These are phyloP conservation scores for Gonatopus flavifemur DNA, from an alignment of 1,140 invertebrate genomes.

Conservation along the genomic window DNA sequence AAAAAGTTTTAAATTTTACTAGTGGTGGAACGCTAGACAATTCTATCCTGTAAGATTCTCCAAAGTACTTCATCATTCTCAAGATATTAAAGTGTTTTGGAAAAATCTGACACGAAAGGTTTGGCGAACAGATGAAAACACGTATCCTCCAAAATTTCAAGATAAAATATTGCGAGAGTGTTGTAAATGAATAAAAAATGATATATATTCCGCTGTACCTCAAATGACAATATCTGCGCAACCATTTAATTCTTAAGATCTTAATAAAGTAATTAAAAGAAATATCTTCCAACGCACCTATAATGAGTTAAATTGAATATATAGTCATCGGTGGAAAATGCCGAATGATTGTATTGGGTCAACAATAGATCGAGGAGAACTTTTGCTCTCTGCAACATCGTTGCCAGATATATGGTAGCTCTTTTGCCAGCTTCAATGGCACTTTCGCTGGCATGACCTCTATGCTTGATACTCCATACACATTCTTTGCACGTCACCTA, in stretches of 20 bases:
- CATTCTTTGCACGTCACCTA: conserved; percentile 50
- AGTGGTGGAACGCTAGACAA: no score
- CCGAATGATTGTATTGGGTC: conserved; percentile 31
- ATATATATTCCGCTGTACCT: conserved; percentile 13
- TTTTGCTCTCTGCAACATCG: conserved; percentile 36
- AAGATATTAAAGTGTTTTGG: no score
- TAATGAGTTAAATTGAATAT: neutral
- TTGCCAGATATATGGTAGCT: conserved; percentile 28
- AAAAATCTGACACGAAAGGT: no score
- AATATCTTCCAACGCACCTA: conserved; percentile 19
- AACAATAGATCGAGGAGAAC: conserved; percentile 38
- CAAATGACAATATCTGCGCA: conserved; percentile 30
- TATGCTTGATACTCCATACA: conserved; percentile 43
- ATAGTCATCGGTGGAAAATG: conserved; percentile 13
- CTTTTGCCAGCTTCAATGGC: conserved; percentile 40
- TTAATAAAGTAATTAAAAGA: neutral
- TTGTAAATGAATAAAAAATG: no score
- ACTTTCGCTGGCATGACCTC: conserved; percentile 51
- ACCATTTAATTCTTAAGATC: neutral
- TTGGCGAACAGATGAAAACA: no score
- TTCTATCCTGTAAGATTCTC: no score
- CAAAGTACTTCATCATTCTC: no score
- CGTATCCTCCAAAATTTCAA: no score
- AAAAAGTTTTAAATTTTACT: no score
- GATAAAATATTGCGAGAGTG: no score